Percentiles rank a stretch among this genome's conserved stretches.
Conservation (phyloP, 2,113 vertebrate genomes). For the Trachemys scripta region DNA sequence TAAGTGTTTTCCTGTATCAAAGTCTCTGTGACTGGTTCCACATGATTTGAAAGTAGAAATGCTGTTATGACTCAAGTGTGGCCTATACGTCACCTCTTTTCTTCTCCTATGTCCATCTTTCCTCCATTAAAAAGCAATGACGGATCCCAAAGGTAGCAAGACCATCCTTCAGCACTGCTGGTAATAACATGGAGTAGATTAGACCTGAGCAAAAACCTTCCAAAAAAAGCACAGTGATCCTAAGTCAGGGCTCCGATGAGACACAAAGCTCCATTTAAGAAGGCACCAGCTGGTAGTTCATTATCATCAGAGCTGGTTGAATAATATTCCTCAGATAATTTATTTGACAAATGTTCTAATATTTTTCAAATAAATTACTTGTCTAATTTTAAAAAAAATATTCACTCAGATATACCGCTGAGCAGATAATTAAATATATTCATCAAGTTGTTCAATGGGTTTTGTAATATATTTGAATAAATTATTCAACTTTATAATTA, state of each 20-base stretch:
- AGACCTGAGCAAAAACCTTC: background rate
- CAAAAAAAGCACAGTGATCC: background rate
- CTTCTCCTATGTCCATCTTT: conserved; percentile 1
- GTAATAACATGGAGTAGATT: background rate
- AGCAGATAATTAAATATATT: conserved; percentile 69
- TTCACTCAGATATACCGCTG: conserved; percentile 9
- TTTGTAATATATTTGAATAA: conserved; percentile 53
- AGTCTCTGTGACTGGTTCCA: background rate
- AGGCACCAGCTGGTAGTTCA: background rate
- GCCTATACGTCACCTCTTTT: background rate
- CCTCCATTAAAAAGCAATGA: background rate
- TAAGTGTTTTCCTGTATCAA: background rate
- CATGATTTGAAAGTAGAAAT: background rate
- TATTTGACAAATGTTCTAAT: conserved; percentile 16
- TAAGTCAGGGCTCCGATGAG: background rate
- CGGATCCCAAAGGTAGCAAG: background rate
- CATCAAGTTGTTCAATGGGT: conserved; percentile 53
- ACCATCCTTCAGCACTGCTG: conserved; percentile 9
- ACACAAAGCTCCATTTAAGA: background rate
- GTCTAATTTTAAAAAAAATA: conserved; percentile 36
- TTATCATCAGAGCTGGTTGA: conserved; percentile 22
- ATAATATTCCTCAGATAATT: conserved; percentile 42
- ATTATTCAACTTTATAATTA: conserved; percentile 57
- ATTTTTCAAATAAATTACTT: conserved; percentile 31
- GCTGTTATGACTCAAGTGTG: background rate